A percentile compares a stretch with the other conserved stretches of the same genome.
phyloP scores from a whole-genome alignment of 2,888 invertebrate species.

The Gasteruption jaculator region DNA sequence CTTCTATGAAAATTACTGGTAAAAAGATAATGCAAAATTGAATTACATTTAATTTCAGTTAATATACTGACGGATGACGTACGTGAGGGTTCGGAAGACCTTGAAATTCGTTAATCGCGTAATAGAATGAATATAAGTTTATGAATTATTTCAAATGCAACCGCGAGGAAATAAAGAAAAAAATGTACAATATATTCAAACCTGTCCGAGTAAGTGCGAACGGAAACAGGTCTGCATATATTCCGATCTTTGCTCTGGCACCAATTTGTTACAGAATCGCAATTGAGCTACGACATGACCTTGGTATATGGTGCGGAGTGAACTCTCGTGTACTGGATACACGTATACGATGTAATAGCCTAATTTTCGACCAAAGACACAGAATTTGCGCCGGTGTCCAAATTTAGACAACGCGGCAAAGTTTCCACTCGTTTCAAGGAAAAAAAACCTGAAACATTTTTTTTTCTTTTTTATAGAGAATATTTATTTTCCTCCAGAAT shows the following conservation, averaged over 20 bases:
- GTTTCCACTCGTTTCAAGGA: no score
- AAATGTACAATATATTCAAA: constrained; percentile 28
- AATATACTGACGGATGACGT: no score
- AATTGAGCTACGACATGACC: constrained; percentile 27
- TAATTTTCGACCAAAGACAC: constrained; percentile 1
- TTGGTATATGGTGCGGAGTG: constrained; percentile 26
- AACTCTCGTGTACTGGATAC: not conserved
- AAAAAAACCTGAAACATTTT: not conserved
- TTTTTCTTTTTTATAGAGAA: not conserved
- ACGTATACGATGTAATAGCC: not conserved
- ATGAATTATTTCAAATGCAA: not conserved
- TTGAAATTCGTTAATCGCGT: no score
- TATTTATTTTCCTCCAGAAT: no score
- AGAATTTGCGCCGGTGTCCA: constrained; percentile 1
- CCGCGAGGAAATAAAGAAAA: not conserved
- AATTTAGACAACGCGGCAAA: no score
- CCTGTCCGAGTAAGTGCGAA: constrained; percentile 19
- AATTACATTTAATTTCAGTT: no score
- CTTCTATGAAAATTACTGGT: constrained; percentile 2
- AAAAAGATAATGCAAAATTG: constrained; percentile 5
- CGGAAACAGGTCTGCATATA: constrained; percentile 32
- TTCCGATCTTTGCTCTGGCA: constrained; percentile 29
- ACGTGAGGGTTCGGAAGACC: no score
- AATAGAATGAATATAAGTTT: no score
- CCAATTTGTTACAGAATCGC: constrained; percentile 31